Percentiles rank a stretch among this genome's conserved stretches.
phyloP scores from a whole-genome alignment of 1,140 invertebrate species.

The Lasioglossum baleicum region DNA sequence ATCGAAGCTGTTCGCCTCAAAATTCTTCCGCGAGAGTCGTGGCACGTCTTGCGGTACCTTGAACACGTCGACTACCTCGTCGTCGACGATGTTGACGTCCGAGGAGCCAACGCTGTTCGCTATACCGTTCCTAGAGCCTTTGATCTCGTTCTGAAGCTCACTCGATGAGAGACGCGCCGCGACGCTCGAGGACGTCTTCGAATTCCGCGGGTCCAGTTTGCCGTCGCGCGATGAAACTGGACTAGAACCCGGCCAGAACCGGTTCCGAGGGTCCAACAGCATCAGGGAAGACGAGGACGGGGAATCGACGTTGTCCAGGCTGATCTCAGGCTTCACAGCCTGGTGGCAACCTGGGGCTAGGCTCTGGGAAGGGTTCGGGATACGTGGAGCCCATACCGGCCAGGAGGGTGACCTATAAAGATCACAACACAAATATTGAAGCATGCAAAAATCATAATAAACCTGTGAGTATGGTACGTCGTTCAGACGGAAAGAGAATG shows the following conservation, averaged over 20 bases:
- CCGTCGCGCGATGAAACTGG: constrained; percentile 53
- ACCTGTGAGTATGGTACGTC: constrained; percentile 31
- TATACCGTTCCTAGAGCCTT: constrained; percentile 39
- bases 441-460: constrained; percentile 76
- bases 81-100: background rate
- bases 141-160: background rate
- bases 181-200: constrained; percentile 18
- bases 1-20: constrained; percentile 54
- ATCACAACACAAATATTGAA: constrained; percentile 77
- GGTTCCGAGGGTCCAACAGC: constrained; percentile 62
- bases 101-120: constrained; percentile 33
- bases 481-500: constrained; percentile 48
- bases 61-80: constrained; percentile 37
- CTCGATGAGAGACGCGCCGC: background rate
- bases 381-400: constrained; percentile 81
- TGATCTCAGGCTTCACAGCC: constrained; percentile 43
- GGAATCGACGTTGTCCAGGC: constrained; percentile 34
- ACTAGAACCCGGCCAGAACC: constrained; percentile 69
- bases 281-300: constrained; percentile 61
- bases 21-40: constrained; percentile 54
- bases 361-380: constrained; percentile 74
- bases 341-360: constrained; percentile 56
- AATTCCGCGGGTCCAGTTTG: constrained; percentile 16
- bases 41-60: constrained; percentile 54
- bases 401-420: constrained; percentile 82